phyloP scores from a whole-genome alignment of 1,140 invertebrate species.

The Teleopsis dalmanni region DNA sequence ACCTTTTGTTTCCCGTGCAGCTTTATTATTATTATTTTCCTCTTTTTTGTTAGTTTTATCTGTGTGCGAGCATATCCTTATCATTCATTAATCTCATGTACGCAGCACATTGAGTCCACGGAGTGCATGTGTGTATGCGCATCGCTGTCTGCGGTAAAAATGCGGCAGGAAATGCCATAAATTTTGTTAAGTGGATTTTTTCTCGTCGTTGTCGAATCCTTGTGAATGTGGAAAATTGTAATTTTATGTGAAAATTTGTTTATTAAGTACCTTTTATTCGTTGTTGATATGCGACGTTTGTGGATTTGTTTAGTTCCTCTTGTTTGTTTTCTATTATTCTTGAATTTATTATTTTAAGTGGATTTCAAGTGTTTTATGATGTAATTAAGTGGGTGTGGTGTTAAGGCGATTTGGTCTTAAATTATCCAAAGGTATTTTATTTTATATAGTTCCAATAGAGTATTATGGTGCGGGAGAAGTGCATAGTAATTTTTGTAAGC shows the following conservation, averaged over 20 bases:
- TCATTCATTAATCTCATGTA: slow-evolving; percentile 7
- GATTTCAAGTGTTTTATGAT: slow-evolving; percentile 21
- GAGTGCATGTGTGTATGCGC: neutral
- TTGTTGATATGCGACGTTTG: neutral
- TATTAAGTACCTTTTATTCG: slow-evolving; percentile 27
- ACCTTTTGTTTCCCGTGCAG: slow-evolving; percentile 12
- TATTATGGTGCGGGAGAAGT: too few relatives aligned
- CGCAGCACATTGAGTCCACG: neutral
- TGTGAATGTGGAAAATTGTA: slow-evolving; percentile 18
- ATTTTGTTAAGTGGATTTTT: slow-evolving; percentile 33
- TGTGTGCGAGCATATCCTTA: slow-evolving; percentile 3
- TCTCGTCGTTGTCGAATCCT: slow-evolving; percentile 6
- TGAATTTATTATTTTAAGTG: slow-evolving; percentile 36
- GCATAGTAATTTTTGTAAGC: too few relatives aligned
- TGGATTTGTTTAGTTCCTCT: neutral
- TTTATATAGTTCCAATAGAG: too few relatives aligned
- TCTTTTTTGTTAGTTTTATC: neutral
- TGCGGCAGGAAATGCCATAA: slow-evolving; percentile 22
- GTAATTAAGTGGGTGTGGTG: slow-evolving; percentile 39
- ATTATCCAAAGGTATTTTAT: too few relatives aligned
- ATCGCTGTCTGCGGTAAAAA: neutral
- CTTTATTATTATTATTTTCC: neutral
- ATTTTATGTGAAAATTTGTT: slow-evolving; percentile 42
- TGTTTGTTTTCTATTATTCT: slow-evolving; percentile 5
- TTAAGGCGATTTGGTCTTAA: slow-evolving; percentile 7